Evolutionary conservation across 2,888 invertebrate species (phyloP).

Genomic region (Trichacis sp.): DNA sequence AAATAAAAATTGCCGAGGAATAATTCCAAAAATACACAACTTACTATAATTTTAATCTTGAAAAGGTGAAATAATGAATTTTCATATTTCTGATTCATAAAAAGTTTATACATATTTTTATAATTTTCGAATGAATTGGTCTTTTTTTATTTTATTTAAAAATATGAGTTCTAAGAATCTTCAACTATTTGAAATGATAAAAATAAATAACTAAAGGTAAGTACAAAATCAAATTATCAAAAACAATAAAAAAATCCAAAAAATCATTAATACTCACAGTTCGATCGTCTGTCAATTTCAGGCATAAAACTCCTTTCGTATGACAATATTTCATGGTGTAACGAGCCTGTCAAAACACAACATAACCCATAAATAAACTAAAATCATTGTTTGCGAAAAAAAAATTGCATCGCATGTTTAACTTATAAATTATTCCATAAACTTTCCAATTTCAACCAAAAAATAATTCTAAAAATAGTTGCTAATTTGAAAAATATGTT

Average conservation of each 20-base stretch:
- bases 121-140: too few species aligned
- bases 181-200: slow-evolving; percentile 29
- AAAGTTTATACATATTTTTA: too few species aligned
- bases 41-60: too few species aligned
- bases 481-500: slow-evolving; percentile 24
- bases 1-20: too few species aligned
- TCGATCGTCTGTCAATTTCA: slow-evolving; percentile 95
- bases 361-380: slow-evolving; percentile 19
- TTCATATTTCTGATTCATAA: background rate
- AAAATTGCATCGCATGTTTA: too few species aligned
- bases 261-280: slow-evolving; percentile 74
- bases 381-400: too few species aligned
- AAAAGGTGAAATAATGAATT: too few species aligned
- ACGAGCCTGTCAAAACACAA: slow-evolving; percentile 72
- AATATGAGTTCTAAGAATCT: too few species aligned
- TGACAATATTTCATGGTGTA: slow-evolving; percentile 95
- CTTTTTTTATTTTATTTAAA: too few species aligned
- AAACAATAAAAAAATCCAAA: background rate
- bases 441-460: too few species aligned
- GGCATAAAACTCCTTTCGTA: slow-evolving; percentile 83
- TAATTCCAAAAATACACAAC: too few species aligned
- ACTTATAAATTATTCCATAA: too few species aligned
- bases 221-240: background rate
- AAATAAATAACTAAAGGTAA: slow-evolving; percentile 6
- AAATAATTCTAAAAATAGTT: slow-evolving; percentile 14